Evolutionary conservation across 1,140 invertebrate species (phyloP), one percentile per base, ranked within the genome.

Genomic region (Oedothorax gibbosus): DNA sequence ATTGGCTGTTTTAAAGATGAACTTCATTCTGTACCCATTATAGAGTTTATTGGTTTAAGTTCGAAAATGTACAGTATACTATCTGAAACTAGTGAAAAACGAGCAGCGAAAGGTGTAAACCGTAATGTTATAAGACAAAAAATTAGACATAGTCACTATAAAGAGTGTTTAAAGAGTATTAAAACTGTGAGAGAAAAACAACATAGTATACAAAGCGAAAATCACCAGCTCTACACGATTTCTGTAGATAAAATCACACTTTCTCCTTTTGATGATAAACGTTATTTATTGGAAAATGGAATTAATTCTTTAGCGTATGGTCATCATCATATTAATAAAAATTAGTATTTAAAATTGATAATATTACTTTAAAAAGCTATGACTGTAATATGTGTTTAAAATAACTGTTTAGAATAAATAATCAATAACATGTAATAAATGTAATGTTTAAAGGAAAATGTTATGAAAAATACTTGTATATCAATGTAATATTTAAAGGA

Each of bases 1-100:
- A 20, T 85, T 20, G 84, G 84, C 5, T 57, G 60, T 21, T 51
- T 85, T 3, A 85, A 85, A 85, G 84, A 85, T 79, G 84, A 85
- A 71, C 12, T 60, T 6, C 14, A n/a, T 21, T 57, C 7, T 0
- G 50, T 53, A 10, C 20, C 14, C 11, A 79, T 79, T 53, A 11
- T 35, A 8, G 75, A 78, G 35, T 85, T 79, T 56, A 35, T 85
- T 20, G 76, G 84, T 2, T 50, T 85, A 21, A 15, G 71, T 7
- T 50, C 53, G 0, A 85, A 85, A 62, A 18, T 85, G 35, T 85
- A 85, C 69, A 14, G 20, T 11, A 18, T 77, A 3, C 20, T 50
- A 56, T 11, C 15, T 50, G 50, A 73, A 62, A 18, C 53, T 12
- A 11, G 20, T 15, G 54, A 54, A 56, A 69, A 60, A 62, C 51